Conservation (phyloP, 2,797 vertebrate species). For the Rhincodon typus region DNA sequence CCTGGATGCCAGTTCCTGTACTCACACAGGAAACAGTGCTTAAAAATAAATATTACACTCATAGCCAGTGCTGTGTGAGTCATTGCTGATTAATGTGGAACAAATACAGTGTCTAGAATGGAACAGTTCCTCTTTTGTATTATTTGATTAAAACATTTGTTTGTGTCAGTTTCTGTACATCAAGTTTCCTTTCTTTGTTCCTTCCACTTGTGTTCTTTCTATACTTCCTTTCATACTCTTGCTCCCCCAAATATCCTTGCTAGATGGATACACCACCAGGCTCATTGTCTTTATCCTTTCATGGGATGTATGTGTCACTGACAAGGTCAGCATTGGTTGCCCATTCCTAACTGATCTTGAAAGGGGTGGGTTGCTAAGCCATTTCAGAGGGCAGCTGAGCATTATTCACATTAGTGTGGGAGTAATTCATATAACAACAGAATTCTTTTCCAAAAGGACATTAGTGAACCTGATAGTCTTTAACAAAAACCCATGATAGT, state of each 20-base stretch:
- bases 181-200: not conserved
- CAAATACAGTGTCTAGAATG: not conserved
- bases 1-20: not conserved
- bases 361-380: too few relatives aligned
- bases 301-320: too few relatives aligned
- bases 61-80: not conserved
- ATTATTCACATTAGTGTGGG: too few relatives aligned
- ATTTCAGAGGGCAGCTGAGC: too few relatives aligned
- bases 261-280: too few relatives aligned
- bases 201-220: not conserved
- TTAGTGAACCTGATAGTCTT: too few relatives aligned
- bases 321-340: too few relatives aligned
- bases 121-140: not conserved
- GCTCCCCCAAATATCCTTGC: not conserved
- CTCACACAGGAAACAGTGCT: not conserved
- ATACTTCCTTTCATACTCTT: not conserved
- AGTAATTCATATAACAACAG: too few relatives aligned
- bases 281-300: not conserved
- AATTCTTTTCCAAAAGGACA: too few relatives aligned
- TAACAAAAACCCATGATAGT: too few relatives aligned
- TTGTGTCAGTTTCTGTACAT: not conserved
- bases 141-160: not conserved
- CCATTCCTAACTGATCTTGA: too few relatives aligned
- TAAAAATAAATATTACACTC: not conserved
- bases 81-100: not conserved